Base-by-base conservation (phyloP, 2,888 invertebrate genomes). In the Hypomecis atomaria region DNA sequence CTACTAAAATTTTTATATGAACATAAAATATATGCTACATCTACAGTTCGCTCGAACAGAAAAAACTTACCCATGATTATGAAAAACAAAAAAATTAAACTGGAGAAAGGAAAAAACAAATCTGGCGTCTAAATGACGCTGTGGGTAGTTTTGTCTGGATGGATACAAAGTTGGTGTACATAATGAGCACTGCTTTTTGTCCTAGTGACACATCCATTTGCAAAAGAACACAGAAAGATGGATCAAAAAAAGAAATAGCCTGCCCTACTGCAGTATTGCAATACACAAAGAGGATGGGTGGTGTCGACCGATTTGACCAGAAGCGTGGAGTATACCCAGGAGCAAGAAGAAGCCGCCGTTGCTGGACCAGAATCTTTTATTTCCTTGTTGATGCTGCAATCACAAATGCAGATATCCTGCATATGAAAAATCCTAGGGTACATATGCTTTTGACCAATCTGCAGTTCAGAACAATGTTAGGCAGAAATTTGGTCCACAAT, bases 211-310 rank as follows among this genome's bases (percentile, higher is more conserved):
- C 23, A 48, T 44, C 43, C 8, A 43, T 47, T 37, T 61, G 61
- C 53, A 42, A 44, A 36, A 42, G 61, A 34, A 61, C 54, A 43
- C 60, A 53, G 53, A 65, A 65, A 45, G 61, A 65, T 61, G 61
- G 61, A 37, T 37, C 57, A 42, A 60, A 58, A 45, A 54, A 53
- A 43, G 37, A 40, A 37, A 54, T 60, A 48, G 55, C 54, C 50
- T 61, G 67, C 53, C 67, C 50, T 36, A 54, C 58, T 13, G 55
- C 58, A 8, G 58, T 64, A 23, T 54, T 56, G 23, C 55, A 64
- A 53, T 62, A 64, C 48, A 63, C 64, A n/a, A 67, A 67, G 48
- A 64, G 67, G 42, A 67, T 64, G 67, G 64, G 58, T 53, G 64
- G 67, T 40, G 62, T 61, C 36, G 64, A 65, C 49, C 61, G 56